phyloP scores from a whole-genome alignment of 2,888 invertebrate genomes.

The Zelleria hepariella region DNA sequence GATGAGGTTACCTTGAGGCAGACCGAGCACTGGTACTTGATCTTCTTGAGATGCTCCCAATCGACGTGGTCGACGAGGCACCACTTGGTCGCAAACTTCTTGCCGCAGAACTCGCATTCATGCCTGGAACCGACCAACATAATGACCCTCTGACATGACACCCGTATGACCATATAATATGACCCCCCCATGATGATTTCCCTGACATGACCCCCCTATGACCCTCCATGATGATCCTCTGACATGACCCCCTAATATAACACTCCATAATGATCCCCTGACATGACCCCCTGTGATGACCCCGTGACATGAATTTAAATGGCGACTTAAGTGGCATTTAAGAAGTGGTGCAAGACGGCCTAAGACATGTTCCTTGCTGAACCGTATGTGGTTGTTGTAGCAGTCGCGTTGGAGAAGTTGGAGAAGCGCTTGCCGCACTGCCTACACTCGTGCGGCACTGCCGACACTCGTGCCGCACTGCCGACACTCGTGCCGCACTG shows the following conservation, averaged over 20 bases:
- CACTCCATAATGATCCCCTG: no score
- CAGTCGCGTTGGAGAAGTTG: slow-evolving; percentile 53
- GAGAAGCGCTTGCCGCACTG: slow-evolving; percentile 50
- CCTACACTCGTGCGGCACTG: slow-evolving; percentile 41
- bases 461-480: slow-evolving; percentile 42
- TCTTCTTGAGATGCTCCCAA: slow-evolving; percentile 56
- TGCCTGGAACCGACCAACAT: slow-evolving; percentile 32
- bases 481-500: slow-evolving; percentile 42
- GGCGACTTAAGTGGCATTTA: no score
- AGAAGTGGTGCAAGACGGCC: no score
- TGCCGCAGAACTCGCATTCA: slow-evolving; percentile 54
- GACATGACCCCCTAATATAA: no score
- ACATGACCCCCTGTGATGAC: no score
- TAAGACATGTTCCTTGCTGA: slow-evolving; percentile 52
- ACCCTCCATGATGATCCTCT: no score
- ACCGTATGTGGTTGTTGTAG: slow-evolving; percentile 53
- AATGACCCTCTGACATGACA: no score
- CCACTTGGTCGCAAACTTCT: slow-evolving; percentile 57
- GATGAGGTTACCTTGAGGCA: slow-evolving; percentile 52
- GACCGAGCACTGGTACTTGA: slow-evolving; percentile 54
- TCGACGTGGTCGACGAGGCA: slow-evolving; percentile 59
- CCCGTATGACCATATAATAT: no score
- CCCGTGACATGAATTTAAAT: no score
- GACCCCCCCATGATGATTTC: no score
- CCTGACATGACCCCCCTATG: no score